Conservation (phyloP, 1,140 invertebrate genomes). For the Drosophila tropicalis region DNA sequence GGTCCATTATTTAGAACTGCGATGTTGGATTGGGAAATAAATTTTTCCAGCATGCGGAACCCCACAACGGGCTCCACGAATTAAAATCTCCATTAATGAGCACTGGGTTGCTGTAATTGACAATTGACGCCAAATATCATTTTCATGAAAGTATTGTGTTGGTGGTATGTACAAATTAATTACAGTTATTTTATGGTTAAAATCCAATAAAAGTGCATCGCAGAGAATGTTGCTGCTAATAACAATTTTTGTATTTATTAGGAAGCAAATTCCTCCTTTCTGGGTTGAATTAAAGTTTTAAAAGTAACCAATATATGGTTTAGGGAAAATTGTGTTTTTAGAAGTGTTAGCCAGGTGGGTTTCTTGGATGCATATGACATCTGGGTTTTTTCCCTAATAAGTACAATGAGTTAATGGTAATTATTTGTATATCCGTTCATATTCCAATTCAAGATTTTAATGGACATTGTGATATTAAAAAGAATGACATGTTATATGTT, state of each 20-base stretch:
- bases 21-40: not conserved
- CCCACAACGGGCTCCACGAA: not conserved
- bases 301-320: too few relatives aligned
- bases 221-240: not conserved
- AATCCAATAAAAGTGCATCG: not conserved
- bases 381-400: not conserved
- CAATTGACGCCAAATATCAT: not conserved
- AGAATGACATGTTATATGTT: not conserved
- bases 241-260: not conserved
- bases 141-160: not conserved
- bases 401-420: not conserved
- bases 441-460: conserved; percentile 7
- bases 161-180: conserved; percentile 8
- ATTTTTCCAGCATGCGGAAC: not conserved
- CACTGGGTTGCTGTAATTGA: not conserved
- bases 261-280: not conserved
- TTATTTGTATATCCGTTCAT: conserved; percentile 3
- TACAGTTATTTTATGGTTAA: not conserved
- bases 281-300: not conserved
- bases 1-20: not conserved
- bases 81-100: not conserved
- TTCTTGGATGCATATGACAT: not conserved
- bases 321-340: not conserved
- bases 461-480: not conserved
- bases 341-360: not conserved